Conservation (phyloP, 2,888 invertebrate genomes). For the Dyspetes luteomarginatus region DNA sequence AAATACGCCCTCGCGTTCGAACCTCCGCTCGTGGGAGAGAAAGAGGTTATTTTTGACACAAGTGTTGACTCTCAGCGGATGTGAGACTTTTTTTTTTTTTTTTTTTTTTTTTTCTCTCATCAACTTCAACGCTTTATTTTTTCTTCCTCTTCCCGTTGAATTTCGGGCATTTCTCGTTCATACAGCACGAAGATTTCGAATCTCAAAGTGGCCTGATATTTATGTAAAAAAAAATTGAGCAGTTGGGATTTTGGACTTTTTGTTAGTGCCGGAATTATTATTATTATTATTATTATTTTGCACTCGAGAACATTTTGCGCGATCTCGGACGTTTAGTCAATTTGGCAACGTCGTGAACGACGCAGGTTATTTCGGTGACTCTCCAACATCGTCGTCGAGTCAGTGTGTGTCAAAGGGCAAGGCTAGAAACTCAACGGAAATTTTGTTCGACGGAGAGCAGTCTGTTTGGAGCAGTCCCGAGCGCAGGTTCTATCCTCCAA, state of each 20-base stretch:
- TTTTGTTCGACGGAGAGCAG: constrained; percentile 69
- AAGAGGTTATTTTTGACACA: constrained; percentile 18
- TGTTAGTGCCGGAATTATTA: no score
- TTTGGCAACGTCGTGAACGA: constrained; percentile 52
- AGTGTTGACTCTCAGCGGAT: not conserved
- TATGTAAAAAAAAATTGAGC: not conserved
- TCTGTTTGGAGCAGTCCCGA: constrained; percentile 74
- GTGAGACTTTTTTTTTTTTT: constrained; percentile 1
- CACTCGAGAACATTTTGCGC: not conserved
- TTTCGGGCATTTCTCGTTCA: not conserved
- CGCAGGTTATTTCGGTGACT: constrained; percentile 56
- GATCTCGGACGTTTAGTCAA: not conserved
- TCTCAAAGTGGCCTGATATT: not conserved
- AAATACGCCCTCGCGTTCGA: not conserved
- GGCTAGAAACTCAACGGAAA: constrained; percentile 75
- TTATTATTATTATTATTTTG: no score
- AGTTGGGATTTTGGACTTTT: not conserved
- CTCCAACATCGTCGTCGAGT: constrained; percentile 33
- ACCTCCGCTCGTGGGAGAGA: not conserved
- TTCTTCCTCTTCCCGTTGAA: not conserved
- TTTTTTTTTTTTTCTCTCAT: not conserved
- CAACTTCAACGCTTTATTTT: not conserved
- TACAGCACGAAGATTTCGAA: not conserved
- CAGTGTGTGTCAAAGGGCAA: constrained; percentile 81
- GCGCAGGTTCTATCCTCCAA: constrained; percentile 58